These are phyloP conservation scores for Napeogenes sylphis DNA, from an alignment of 2,888 invertebrate species.

Conservation along the genomic window DNA sequence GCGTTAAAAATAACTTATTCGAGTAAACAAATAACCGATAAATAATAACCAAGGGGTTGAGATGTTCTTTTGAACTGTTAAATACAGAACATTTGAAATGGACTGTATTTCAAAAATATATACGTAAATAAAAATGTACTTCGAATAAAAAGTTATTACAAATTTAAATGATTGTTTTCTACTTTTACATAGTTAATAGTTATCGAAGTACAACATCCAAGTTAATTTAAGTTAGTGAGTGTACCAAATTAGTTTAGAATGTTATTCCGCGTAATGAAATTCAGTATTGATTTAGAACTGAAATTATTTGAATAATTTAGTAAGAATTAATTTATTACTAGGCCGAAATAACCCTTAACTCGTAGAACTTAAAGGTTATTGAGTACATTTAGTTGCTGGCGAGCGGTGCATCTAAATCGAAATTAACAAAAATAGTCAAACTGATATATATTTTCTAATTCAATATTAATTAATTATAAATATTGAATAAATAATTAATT, in stretches of 20 bases:
- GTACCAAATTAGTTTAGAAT: slow-evolving; percentile 22
- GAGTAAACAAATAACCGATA: slow-evolving; percentile 2
- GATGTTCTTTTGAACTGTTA: neutral
- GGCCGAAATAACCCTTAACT: slow-evolving; percentile 62
- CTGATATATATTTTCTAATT: too few species aligned
- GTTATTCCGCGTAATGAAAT: slow-evolving; percentile 25
- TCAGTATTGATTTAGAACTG: slow-evolving; percentile 42
- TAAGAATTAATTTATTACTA: slow-evolving; percentile 37
- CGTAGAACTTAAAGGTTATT: slow-evolving; percentile 39
- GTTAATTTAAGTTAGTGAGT: too few species aligned
- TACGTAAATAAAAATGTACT: too few species aligned
- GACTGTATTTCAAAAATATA: too few species aligned
- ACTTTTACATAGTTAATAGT: too few species aligned
- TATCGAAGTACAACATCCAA: slow-evolving; percentile 10
- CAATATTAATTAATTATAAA: too few species aligned
- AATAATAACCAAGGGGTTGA: slow-evolving; percentile 2
- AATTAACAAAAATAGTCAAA: too few species aligned
- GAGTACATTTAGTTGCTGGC: slow-evolving; percentile 17
- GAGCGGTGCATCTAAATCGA: neutral
- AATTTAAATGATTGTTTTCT: too few species aligned
- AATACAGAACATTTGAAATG: too few species aligned
- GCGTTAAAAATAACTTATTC: slow-evolving; percentile 1
- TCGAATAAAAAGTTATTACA: too few species aligned
- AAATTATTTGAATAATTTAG: slow-evolving; percentile 28
- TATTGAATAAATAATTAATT: too few species aligned